Evolutionary conservation across 2,797 vertebrate species (phyloP).

Genomic region (Premnoplex brunnescens): DNA sequence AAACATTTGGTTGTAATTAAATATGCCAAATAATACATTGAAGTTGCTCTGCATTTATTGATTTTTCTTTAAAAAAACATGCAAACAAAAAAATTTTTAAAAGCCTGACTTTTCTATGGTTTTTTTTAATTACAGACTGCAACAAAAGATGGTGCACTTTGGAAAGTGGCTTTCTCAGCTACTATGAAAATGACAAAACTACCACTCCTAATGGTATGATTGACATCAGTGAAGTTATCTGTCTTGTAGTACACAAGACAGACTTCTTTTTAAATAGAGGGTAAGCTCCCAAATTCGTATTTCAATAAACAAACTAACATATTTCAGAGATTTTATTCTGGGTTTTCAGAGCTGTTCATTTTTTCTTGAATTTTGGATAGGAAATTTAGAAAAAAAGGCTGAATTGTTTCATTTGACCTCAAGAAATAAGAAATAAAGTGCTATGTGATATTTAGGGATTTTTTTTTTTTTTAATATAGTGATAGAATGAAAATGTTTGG

Average conservation of each 20-base stretch:
- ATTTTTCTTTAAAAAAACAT: background rate
- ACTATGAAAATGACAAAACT: slow-evolving; percentile 89
- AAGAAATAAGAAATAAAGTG: background rate
- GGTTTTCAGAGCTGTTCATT: background rate
- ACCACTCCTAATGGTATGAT: slow-evolving; percentile 83
- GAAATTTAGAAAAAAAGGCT: background rate
- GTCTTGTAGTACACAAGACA: slow-evolving; percentile 81
- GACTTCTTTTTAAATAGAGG: slow-evolving; percentile 77
- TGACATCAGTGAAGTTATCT: slow-evolving; percentile 84
- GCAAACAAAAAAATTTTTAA: background rate
- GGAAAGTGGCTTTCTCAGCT: slow-evolving; percentile 91
- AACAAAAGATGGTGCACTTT: slow-evolving; percentile 90
- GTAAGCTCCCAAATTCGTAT: slow-evolving; percentile 67
- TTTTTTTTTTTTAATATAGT: background rate
- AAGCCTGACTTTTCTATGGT: background rate
- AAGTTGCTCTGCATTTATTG: background rate
- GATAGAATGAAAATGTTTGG: background rate
- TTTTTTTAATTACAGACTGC: slow-evolving; percentile 80
- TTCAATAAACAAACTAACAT: background rate
- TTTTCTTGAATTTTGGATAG: background rate
- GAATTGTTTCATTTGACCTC: background rate
- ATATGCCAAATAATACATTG: background rate
- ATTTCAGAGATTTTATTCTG: background rate
- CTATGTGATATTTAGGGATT: background rate
- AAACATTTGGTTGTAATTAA: background rate